Conservation (phyloP, 2,113 vertebrate genomes). For the Gymnocephalus cernua region DNA sequence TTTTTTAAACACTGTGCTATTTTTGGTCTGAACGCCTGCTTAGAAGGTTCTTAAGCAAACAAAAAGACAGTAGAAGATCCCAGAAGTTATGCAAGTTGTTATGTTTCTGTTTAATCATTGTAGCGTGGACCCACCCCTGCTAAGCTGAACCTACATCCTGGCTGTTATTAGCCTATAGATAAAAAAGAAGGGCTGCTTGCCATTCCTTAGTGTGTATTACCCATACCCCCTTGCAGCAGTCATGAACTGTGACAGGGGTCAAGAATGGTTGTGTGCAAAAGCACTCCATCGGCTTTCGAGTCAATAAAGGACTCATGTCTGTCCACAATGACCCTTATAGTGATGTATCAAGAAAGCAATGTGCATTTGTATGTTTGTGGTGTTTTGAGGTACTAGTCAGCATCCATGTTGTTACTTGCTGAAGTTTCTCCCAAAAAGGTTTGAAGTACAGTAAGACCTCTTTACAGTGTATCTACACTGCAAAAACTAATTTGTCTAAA, state of each 20-base stretch:
- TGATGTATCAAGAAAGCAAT: constrained; percentile 64
- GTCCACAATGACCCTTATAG: constrained; percentile 69
- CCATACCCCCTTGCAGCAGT: constrained; percentile 69
- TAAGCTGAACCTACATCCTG: constrained; percentile 29
- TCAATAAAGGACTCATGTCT: constrained; percentile 76
- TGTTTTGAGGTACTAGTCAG: constrained; percentile 51
- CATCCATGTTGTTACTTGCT: constrained; percentile 43
- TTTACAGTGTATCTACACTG: not conserved
- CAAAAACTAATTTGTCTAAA: constrained; percentile 14
- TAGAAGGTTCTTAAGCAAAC: constrained; percentile 37
- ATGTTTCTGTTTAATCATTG: constrained; percentile 39
- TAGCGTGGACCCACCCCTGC: not conserved
- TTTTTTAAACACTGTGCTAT: constrained; percentile 17
- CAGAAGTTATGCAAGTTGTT: constrained; percentile 29
- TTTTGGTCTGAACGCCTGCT: constrained; percentile 27
- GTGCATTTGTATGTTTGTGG: constrained; percentile 26
- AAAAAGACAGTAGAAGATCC: constrained; percentile 13
- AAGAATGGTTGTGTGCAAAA: constrained; percentile 72
- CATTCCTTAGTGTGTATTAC: constrained; percentile 55
- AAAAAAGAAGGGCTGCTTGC: constrained; percentile 39
- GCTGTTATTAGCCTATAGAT: constrained; percentile 39
- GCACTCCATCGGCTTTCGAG: constrained; percentile 73
- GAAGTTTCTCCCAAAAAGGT: constrained; percentile 18
- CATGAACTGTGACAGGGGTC: constrained; percentile 80
- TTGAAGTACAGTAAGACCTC: constrained; percentile 4